Conservation (phyloP, 2,797 vertebrate species). For the Hemitrygon akajei region DNA sequence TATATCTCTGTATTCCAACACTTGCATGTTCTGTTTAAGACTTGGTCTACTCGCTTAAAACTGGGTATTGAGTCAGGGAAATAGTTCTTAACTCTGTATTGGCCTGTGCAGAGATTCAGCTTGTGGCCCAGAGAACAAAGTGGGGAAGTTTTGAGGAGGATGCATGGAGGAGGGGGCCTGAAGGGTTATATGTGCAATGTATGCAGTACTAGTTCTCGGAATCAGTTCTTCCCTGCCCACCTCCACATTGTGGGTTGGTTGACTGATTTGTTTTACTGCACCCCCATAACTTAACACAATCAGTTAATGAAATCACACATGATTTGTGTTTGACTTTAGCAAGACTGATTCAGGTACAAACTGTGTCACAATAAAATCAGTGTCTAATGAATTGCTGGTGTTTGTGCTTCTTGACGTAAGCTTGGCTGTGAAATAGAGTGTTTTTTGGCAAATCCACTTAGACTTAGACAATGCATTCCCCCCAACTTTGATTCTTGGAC, state of each 20-base stretch:
- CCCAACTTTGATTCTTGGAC: not conserved
- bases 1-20: not conserved
- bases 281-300: conserved; percentile 22
- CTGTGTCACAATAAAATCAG: conserved; percentile 31
- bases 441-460: not conserved
- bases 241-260: not conserved
- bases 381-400: not conserved
- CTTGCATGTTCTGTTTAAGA: not conserved
- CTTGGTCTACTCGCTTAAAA: not conserved
- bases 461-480: not conserved
- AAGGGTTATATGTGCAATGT: conserved; percentile 1
- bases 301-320: conserved; percentile 31
- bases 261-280: conserved; percentile 26
- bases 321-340: conserved; percentile 27
- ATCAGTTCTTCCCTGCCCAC: conserved; percentile 20
- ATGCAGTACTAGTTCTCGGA: conserved; percentile 11
- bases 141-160: conserved; percentile 13
- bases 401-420: not conserved
- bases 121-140: not conserved
- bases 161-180: conserved; percentile 7
- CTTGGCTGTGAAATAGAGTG: not conserved
- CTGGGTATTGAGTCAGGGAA: too few relatives aligned
- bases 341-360: conserved; percentile 31
- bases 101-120: not conserved
- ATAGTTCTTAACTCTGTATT: not conserved